A percentile compares a stretch with the other conserved stretches of the same genome.
These are phyloP conservation scores for Periophthalmodon schlosseri DNA, from an alignment of 2,113 vertebrate genomes.

Conservation along the genomic window DNA sequence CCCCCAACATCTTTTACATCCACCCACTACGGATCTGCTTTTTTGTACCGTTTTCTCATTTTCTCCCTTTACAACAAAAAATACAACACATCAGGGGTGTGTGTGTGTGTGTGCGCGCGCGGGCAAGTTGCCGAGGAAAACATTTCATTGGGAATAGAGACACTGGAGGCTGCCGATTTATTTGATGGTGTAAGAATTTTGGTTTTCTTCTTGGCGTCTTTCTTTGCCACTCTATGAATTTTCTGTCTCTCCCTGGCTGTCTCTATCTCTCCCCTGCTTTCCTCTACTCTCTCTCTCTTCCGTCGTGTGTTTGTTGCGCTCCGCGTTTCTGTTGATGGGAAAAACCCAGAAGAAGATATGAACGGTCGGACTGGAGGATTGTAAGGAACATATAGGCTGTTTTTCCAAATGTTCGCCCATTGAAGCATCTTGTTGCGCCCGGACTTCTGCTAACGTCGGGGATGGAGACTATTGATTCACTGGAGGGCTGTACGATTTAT, in stretches of 20 bases:
- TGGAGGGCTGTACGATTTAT: constrained; percentile 81
- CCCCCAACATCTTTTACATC: constrained; percentile 77
- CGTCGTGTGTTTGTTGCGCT: constrained; percentile 69
- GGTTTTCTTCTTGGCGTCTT: constrained; percentile 19
- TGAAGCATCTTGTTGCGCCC: constrained; percentile 84
- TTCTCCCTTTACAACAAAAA: constrained; percentile 40
- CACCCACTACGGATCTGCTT: constrained; percentile 79
- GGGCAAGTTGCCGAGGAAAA: constrained; percentile 59
- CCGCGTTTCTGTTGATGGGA: constrained; percentile 66
- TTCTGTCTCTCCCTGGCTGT: constrained; percentile 11
- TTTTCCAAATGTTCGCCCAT: constrained; percentile 60
- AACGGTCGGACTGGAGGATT: constrained; percentile 74
- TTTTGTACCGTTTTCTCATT: constrained; percentile 13
- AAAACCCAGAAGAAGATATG: constrained; percentile 74
- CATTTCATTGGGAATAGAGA: constrained; percentile 59
- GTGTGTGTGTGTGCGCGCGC: neutral
- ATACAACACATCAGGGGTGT: constrained; percentile 20
- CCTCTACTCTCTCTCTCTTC: constrained; percentile 20
- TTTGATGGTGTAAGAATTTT: constrained; percentile 60
- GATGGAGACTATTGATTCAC: constrained; percentile 90
- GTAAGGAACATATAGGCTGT: constrained; percentile 63
- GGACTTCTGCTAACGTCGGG: constrained; percentile 81
- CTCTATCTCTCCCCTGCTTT: constrained; percentile 3
- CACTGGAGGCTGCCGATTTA: constrained; percentile 56
- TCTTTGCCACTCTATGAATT: constrained; percentile 18